Evolutionary conservation across 2,797 vertebrate genomes (phyloP).

Genomic region (Argya squamiceps): DNA sequence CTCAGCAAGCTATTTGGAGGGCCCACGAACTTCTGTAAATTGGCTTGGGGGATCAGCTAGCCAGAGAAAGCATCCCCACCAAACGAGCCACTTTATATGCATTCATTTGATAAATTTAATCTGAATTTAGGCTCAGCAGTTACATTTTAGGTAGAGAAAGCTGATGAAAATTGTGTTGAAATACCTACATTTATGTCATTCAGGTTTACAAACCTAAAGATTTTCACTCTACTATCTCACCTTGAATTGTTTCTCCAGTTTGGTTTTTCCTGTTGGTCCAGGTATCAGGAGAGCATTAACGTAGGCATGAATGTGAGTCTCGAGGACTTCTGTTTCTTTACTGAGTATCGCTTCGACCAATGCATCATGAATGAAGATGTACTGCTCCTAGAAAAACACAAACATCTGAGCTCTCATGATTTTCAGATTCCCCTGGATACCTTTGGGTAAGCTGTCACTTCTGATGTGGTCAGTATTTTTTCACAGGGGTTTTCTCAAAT

Average conservation of each 20-base stretch:
- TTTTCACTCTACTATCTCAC: constrained; percentile 66
- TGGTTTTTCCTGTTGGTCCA: constrained; percentile 84
- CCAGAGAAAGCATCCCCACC: too few relatives aligned
- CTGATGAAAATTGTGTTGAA: not conserved
- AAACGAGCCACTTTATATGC: too few relatives aligned
- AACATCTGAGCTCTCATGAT: not conserved
- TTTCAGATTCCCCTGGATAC: not conserved
- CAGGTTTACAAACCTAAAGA: not conserved
- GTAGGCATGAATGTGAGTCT: constrained; percentile 86
- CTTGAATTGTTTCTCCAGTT: constrained; percentile 92
- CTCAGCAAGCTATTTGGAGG: too few relatives aligned
- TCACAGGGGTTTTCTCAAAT: not conserved
- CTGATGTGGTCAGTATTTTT: not conserved
- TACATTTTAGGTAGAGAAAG: not conserved
- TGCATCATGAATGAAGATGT: constrained; percentile 92
- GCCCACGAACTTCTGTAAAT: too few relatives aligned
- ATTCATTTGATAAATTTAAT: not conserved
- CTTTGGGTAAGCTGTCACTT: not conserved
- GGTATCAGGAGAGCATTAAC: constrained; percentile 91
- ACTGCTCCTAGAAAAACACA: constrained; percentile 87
- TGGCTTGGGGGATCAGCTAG: too few relatives aligned
- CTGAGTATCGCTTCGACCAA: constrained; percentile 90
- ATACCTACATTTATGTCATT: not conserved
- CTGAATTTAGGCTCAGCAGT: not conserved
- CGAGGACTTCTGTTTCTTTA: constrained; percentile 88